Conservation (phyloP, 35 echinoderm and acorn worm species). For the Apostichopus parvimensis region DNA sequence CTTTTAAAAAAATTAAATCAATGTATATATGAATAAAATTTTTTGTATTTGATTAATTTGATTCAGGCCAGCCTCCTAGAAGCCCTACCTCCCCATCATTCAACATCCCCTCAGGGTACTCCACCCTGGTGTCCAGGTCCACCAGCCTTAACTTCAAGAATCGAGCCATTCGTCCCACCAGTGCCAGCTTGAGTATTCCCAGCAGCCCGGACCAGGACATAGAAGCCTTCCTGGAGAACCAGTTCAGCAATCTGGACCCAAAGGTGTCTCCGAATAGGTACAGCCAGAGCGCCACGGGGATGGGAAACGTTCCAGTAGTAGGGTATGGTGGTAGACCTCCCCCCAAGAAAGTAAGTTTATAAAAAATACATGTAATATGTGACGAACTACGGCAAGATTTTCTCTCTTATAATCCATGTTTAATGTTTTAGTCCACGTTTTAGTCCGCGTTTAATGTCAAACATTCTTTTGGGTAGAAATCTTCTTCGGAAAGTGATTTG, state of each 20-base stretch:
- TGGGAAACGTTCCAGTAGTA: slow-evolving; percentile 95
- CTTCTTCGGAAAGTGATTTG: too few species aligned
- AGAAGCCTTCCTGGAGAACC: slow-evolving; percentile 69
- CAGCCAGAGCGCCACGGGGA: slow-evolving; percentile 71
- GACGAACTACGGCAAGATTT: not conserved
- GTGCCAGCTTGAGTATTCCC: slow-evolving; percentile 74
- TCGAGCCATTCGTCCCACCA: slow-evolving; percentile 54
- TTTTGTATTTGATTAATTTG: not conserved
- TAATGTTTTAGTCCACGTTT: too few species aligned
- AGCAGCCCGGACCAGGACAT: slow-evolving; percentile 82
- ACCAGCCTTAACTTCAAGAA: slow-evolving; percentile 82
- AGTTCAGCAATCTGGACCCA: slow-evolving; percentile 58
- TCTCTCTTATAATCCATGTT: not conserved
- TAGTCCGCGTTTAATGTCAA: too few species aligned
- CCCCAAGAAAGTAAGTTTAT: slow-evolving; percentile 77
- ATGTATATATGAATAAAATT: too few species aligned
- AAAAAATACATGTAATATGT: not conserved
- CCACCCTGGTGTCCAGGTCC: slow-evolving; percentile 73
- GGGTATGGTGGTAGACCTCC: slow-evolving; percentile 81
- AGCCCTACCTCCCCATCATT: slow-evolving; percentile 51
- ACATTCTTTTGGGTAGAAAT: not conserved
- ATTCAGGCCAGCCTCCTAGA: slow-evolving; percentile 21
- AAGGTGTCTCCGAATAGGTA: slow-evolving; percentile 49
- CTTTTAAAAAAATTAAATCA: too few species aligned
- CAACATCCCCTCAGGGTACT: slow-evolving; percentile 68